phyloP scores from a whole-genome alignment of 2,113 vertebrate species.

The Collichthys lucidus region DNA sequence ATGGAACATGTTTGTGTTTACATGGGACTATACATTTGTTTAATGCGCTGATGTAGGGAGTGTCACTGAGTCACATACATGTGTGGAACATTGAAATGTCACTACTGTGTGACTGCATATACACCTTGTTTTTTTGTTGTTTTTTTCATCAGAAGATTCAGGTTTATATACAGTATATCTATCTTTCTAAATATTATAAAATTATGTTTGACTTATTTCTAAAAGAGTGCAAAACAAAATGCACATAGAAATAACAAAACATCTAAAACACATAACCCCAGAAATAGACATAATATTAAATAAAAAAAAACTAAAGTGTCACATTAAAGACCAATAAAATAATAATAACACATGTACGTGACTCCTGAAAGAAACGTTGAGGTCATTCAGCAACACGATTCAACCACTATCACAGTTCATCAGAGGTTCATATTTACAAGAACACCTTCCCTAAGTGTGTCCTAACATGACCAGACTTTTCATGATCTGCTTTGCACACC shows the following conservation, averaged over 20 bases:
- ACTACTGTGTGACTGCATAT: background rate
- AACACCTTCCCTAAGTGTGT: background rate
- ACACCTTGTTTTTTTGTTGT: background rate
- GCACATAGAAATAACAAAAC: background rate
- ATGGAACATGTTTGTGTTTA: background rate
- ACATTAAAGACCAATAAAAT: background rate
- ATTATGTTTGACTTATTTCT: too few relatives aligned
- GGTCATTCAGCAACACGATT: background rate
- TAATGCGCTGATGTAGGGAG: background rate
- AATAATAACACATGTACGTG: background rate
- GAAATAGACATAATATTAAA: background rate
- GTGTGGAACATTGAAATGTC: background rate
- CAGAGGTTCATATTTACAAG: constrained; percentile 6
- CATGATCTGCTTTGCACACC: background rate
- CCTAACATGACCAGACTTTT: background rate
- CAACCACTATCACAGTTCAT: background rate
- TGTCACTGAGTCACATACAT: background rate
- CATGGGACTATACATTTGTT: background rate
- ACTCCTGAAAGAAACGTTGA: background rate
- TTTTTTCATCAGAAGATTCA: background rate
- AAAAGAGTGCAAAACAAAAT: background rate
- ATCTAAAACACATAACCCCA: background rate
- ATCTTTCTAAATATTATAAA: background rate
- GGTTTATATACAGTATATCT: background rate
- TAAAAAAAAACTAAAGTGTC: background rate